Evolutionary conservation across 1,140 invertebrate species (phyloP), one percentile per base, ranked within the genome.

Genomic region (Pseudobourletiella spinata): DNA sequence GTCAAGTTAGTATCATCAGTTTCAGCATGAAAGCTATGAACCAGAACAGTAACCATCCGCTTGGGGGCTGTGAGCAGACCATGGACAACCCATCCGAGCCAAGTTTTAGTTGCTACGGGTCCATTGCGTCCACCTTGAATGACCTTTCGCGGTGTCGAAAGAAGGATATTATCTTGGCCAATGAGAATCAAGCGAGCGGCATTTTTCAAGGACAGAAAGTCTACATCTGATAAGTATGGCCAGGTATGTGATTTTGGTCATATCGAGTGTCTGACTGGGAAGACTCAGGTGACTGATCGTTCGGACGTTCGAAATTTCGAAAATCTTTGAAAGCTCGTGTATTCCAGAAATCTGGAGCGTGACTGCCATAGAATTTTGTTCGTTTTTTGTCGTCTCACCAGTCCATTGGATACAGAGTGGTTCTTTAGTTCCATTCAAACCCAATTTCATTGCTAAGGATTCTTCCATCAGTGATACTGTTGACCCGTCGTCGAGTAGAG

Each of bases 401-500:
- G 35, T 20, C 20, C 44, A 39, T 25, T 18, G 44, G 22, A 52
- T 4, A 52, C 24, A 22, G 4, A 52, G 44, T 11, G 42, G 24
- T 6, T 20, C 3, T 2, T 29, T 8, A 3, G 8, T 14, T 2
- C 57, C 57, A 26, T 2, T 6, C 3, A 48, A 2, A 20, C 44
- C 57, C 16, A 59, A 18, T 25, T 50, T 20, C 18, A 22, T 30
- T 26, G 43, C 25, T 6, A 30, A 2, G 18, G 20, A 15, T 32
- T 48, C 18, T n/a, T 59, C 44, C 44, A 59, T n/a, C 3, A 59
- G 25, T 20, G 57, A 48, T 6, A n/a, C 44, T 14, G 43, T 25
- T 28, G 54, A 24, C 2, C 54, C 61, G 16, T 4, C 20, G 44
- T 63, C 61, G 8, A 63, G 22, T 6, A 63, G 20, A 3, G 61